A percentile compares a stretch with the other conserved stretches of the same genome.
Conservation (phyloP, 2,888 invertebrate genomes). For the Hypselothyrea guttata region DNA sequence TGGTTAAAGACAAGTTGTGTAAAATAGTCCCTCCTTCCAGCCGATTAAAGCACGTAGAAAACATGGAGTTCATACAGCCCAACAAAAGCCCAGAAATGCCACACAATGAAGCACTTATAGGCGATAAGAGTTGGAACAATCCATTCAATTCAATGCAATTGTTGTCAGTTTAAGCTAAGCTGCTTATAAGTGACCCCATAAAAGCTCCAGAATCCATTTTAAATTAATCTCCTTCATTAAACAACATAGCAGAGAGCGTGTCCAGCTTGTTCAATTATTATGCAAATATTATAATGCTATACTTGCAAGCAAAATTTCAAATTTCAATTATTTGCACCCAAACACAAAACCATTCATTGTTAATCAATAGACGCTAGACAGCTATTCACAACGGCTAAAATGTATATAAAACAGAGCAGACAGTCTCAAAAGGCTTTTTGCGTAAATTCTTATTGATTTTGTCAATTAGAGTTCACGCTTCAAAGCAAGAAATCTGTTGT, state of each 20-base stretch:
- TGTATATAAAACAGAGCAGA: neutral
- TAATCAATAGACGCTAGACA: no score
- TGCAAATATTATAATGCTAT: slow-evolving; percentile 15
- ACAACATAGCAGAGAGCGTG: no score
- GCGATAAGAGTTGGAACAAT: slow-evolving; percentile 37
- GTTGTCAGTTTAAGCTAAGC: slow-evolving; percentile 20
- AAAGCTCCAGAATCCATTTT: neutral
- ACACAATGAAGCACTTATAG: slow-evolving; percentile 37
- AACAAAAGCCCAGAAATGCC: slow-evolving; percentile 4
- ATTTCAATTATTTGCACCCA: no score
- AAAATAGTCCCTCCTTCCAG: no score
- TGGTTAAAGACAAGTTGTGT: no score
- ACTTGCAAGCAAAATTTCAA: slow-evolving; percentile 19
- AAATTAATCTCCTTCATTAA: neutral
- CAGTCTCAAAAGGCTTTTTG: slow-evolving; percentile 11
- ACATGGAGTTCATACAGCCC: no score
- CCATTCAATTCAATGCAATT: slow-evolving; percentile 35
- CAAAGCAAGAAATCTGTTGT: no score
- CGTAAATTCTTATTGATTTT: slow-evolving; percentile 48
- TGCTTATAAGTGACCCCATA: slow-evolving; percentile 20
- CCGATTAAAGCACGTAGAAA: no score
- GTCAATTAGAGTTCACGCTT: slow-evolving; percentile 24
- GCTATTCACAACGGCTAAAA: neutral
- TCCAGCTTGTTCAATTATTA: slow-evolving; percentile 7
- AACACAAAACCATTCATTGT: no score